Evolutionary conservation across 1,140 invertebrate species (phyloP), one percentile per base, ranked within the genome.

Genomic region (Solenopsis fugax): DNA sequence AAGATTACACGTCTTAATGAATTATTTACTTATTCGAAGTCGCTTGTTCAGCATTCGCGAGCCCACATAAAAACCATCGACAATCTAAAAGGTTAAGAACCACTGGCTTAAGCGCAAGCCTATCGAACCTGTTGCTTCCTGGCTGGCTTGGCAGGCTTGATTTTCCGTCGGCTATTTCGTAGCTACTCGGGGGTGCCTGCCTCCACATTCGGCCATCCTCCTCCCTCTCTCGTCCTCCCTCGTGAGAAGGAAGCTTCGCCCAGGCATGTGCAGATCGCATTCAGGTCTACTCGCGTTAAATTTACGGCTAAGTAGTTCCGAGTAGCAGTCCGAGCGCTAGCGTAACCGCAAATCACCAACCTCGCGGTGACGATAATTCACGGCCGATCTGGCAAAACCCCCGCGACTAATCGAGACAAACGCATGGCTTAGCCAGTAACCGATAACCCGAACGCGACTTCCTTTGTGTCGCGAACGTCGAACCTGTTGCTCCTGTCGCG

Each of bases 401-500:
- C 88, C 37, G 41, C 37, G 75, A 76, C 78, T 89, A 89, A 89
- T 89, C 71, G 67, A 69, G 84, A 89, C 62, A 78, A 89, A 89
- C 86, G 80, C 60, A 78, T 78, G 88, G 75, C 80, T 89, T 86
- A 78, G 60, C 73, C 50, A 18, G 67, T 82, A 75, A 64, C 69
- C 73, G 82, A 85, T 77, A 85, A 85, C 81, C 71, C 71, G 56
- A n/a, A 52, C 82, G 48, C 73, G 48, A 65, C 82, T 84, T 48
- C 81, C 87, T 89, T 88, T 89, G 87, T 89, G 69, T 45, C 65
- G 58, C 48, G 12, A 73, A 85, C 50, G 58, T 54, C 86, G 89
- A 88, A 91, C 89, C 89, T 91, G 89, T 91, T 91, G 89, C 89
- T 86, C 64, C 65, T 41, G 72, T 48, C 29, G 65, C 45, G 52